phyloP scores from a whole-genome alignment of 2,113 vertebrate species.

The Colaptes auratus region DNA sequence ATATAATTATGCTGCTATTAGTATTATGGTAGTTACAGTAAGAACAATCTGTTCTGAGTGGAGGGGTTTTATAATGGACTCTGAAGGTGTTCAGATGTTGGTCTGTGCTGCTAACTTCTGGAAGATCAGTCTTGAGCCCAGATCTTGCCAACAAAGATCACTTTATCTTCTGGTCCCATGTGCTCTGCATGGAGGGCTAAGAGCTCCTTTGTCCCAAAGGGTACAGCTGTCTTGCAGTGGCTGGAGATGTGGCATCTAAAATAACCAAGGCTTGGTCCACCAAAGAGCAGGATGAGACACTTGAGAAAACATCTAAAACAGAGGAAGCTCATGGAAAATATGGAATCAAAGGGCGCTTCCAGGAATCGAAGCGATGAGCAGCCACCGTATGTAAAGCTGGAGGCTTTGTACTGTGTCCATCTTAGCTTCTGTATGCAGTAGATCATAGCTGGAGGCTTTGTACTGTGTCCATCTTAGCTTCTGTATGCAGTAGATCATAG shows the following conservation, averaged over 20 bases:
- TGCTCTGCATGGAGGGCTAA: background rate
- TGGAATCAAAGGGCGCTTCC: background rate
- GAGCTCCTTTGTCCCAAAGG: background rate
- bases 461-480: background rate
- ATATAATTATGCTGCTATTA: constrained; percentile 34
- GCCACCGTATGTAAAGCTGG: background rate
- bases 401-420: background rate
- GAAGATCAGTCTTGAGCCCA: background rate
- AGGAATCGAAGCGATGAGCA: background rate
- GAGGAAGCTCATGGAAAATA: background rate
- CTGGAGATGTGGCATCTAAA: background rate
- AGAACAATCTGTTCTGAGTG: constrained; percentile 11
- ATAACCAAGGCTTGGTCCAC: background rate
- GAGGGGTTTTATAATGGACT: constrained; percentile 16
- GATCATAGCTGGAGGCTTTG: background rate
- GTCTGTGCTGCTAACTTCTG: background rate
- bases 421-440: background rate
- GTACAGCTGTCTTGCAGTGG: accelerated
- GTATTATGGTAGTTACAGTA: constrained; percentile 16
- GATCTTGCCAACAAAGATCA: background rate
- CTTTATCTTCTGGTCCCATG: background rate
- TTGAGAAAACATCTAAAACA: background rate
- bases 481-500: background rate
- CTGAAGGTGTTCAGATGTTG: background rate
- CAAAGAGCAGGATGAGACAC: background rate